Evolutionary conservation across 1,140 invertebrate species (phyloP).

Genomic region (Pogonomyrmex californicus): DNA sequence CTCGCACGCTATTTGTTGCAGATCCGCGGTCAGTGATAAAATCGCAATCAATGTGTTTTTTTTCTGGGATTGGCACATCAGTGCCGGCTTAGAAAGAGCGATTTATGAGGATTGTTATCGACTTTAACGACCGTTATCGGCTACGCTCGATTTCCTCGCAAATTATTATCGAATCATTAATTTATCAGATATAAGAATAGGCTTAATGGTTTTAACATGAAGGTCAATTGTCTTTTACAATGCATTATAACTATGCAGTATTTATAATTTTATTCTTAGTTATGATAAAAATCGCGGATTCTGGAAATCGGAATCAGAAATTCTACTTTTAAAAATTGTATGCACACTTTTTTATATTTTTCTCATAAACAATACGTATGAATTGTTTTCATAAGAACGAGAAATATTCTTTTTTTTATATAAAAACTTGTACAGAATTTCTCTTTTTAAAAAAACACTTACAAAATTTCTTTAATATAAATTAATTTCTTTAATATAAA

Average conservation of each 20-base stretch:
- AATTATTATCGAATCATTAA: conserved; percentile 70
- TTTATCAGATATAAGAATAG: conserved; percentile 49
- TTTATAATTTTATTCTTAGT: conserved; percentile 1
- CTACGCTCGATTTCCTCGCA: conserved; percentile 64
- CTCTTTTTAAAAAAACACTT: neutral
- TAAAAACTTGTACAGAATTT: neutral
- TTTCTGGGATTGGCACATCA: conserved; percentile 69
- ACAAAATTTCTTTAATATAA: neutral
- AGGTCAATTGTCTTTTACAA: conserved; percentile 41
- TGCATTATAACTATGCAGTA: neutral
- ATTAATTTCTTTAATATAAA: neutral
- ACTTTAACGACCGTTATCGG: conserved; percentile 69
- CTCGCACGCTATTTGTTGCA: conserved; percentile 38
- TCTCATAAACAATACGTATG: neutral
- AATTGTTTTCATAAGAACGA: neutral
- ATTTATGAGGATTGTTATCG: conserved; percentile 77
- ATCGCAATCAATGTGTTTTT: conserved; percentile 57
- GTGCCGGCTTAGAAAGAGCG: conserved; percentile 69
- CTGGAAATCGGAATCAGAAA: neutral
- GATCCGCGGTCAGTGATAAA: conserved; percentile 49
- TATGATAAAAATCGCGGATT: conserved; percentile 2
- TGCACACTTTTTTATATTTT: neutral
- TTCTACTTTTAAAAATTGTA: conserved; percentile 13
- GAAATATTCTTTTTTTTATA: neutral
- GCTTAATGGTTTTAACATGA: conserved; percentile 36